phyloP scores from a whole-genome alignment of 2,888 invertebrate genomes.

The Brassicogethes aeneus region DNA sequence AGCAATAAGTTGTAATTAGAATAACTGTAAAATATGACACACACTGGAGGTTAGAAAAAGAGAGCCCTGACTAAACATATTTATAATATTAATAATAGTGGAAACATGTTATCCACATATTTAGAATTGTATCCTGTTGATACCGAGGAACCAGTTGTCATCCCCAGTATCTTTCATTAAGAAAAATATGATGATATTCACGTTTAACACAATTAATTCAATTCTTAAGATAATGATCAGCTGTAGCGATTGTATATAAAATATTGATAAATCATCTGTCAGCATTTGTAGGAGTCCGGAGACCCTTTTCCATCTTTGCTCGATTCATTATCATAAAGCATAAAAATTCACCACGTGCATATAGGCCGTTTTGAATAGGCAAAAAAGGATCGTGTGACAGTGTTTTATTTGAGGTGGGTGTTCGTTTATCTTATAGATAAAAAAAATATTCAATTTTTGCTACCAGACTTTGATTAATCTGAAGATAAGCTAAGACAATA shows the following conservation, averaged over 20 bases:
- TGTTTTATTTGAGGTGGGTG: neutral
- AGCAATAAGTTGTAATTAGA: too few species aligned
- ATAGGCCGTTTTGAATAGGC: neutral
- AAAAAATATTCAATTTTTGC: too few species aligned
- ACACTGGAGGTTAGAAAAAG: neutral
- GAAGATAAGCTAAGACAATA: too few species aligned
- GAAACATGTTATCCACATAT: too few species aligned
- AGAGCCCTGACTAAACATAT: too few species aligned
- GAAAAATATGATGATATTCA: constrained; percentile 2
- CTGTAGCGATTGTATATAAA: constrained; percentile 9
- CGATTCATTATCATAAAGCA: constrained; percentile 13
- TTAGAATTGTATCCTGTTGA: too few species aligned
- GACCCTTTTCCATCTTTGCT: constrained; percentile 3
- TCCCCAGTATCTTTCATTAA: neutral
- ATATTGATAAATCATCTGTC: constrained; percentile 11
- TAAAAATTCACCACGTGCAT: constrained; percentile 11
- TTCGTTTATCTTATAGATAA: neutral
- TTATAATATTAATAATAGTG: too few species aligned
- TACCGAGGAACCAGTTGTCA: too few species aligned
- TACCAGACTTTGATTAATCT: too few species aligned
- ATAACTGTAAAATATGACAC: too few species aligned
- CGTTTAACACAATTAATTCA: neutral
- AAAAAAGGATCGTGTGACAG: neutral
- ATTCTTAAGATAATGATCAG: constrained; percentile 2
- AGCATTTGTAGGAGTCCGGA: too few species aligned